Evolutionary conservation across 2,113 vertebrate genomes (phyloP), one percentile per base, ranked within the genome.

Genomic region (Saimiri boliviensis): DNA sequence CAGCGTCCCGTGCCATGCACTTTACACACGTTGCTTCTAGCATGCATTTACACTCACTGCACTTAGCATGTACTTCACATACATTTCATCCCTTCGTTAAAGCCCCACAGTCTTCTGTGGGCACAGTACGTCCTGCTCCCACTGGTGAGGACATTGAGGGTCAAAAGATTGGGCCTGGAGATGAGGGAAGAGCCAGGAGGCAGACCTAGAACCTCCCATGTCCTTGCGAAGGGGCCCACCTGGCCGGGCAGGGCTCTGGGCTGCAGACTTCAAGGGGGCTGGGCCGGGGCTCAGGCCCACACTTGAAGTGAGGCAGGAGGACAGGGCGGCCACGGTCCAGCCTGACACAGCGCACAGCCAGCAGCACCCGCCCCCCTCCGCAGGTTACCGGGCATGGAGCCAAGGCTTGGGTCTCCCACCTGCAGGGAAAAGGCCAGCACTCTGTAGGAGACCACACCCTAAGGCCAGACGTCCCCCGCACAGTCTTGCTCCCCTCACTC

Each of bases 371-470:
- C 58, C 98, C 99, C 19, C 98, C 98, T 9, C 99, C 98, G 60
- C 99, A 99, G 73, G 98, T 98, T 90, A 98, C 96, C 0, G 98
- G 99, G 52, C 99, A 99, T 0, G 98, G 97, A 0, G 98, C 98
- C 96, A 99, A 98, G 89, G 89, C 97, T 23, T 97, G 98, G 2
- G 96, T 74, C 70, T 98, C 98, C 99, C 99, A 99, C 49, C 99
- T 99, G 97, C 21, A 81, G 94, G 52, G 63, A 12, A 73, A 79
- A 56, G 52, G 52, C 87, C 32, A 23, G 25, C 0, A 35, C 9
- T 66, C 77, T 0, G 0, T 0, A 4, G 23, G 63, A 49, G 52
- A 49, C 35, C 6, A 6, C 37, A 12, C 0, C 23, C 20, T 2
- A 0, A n/a, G 35, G 17, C 6, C 17, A 73, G 45, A 3, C 8